Base-by-base conservation (phyloP, 2,888 invertebrate genomes). In the Dryocosmus kuriphilus region DNA sequence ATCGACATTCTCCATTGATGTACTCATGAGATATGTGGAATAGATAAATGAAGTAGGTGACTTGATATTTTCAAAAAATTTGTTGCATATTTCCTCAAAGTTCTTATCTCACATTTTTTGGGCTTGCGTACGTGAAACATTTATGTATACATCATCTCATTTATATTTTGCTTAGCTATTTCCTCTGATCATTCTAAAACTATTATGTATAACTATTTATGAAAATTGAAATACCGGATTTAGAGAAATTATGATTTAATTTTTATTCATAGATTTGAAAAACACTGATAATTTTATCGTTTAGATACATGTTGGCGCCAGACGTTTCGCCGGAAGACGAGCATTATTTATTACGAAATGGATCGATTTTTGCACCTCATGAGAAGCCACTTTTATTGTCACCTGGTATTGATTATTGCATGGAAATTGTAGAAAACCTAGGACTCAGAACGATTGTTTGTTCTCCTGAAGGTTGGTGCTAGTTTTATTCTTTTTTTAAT, bases 281-380 rank as follows among this genome's bases (percentile, higher is more conserved):
- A 38, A 14, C 11, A 14, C 19, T 7, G 35, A 19, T 19, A 65
- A 65, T 16, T 41, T 67, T 41, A 3, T 19, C 14, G 27, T 90
- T 30, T 90, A 94, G 94, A 88, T 94, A 93, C 86, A 92, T 92
- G 86, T 85, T 94, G 78, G 92, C 93, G 55, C 94, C 94, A 1
- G 90, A 92, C 16, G 86, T 91, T 79, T 88, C 90, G 65, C 91
- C 89, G 79, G 89, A 91, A 38, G 94, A 94, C 80, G 93, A 93
- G 82, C 94, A 94, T 87, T 93, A 93, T 86, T 92, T 95, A 51
- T 88, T 94, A 81, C 87, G 92, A 35, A 94, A 94, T 83, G 95
- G 95, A 27, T 93, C 94, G 0, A 90, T 95, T 63, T 93, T 93
- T 83, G 92, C 93, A 22, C 94, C 94, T 0, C 92, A 90, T 83